Percentiles rank a stretch among this genome's conserved stretches.
phyloP scores from a whole-genome alignment of 2,888 invertebrate genomes.

The Tribolium freemani region DNA sequence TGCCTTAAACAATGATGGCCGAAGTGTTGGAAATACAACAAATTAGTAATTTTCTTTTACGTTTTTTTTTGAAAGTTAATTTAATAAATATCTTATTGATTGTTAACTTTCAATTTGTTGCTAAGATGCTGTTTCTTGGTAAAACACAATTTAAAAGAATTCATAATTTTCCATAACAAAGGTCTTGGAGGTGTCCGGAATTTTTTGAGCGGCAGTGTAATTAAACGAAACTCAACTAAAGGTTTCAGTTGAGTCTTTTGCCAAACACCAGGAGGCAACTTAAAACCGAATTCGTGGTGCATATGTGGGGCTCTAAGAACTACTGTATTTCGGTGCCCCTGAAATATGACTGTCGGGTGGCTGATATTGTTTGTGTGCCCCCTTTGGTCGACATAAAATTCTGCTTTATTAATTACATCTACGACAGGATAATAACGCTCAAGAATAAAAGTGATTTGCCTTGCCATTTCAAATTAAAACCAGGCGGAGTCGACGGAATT shows the following conservation, averaged over 20 bases:
- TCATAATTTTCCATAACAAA: too few species aligned
- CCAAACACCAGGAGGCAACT: conserved; percentile 69
- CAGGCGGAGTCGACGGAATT: conserved; percentile 36
- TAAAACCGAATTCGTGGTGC: conserved; percentile 69
- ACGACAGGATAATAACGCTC: conserved; percentile 69
- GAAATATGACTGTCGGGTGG: conserved; percentile 70
- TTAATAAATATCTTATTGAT: too few species aligned
- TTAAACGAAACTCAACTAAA: neutral
- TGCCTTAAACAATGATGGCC: too few species aligned
- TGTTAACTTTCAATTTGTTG: too few species aligned
- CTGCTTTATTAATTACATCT: conserved; percentile 74
- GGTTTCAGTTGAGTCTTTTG: conserved; percentile 70
- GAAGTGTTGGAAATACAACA: too few species aligned
- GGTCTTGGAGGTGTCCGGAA: too few species aligned
- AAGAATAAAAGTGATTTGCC: conserved; percentile 68
- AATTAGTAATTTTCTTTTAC: too few species aligned
- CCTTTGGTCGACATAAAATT: conserved; percentile 71
- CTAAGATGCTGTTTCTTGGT: too few species aligned
- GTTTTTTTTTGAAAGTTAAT: too few species aligned
- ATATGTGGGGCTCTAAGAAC: conserved; percentile 73
- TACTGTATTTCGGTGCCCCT: conserved; percentile 71
- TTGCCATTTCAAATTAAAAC: conserved; percentile 66
- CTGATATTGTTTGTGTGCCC: conserved; percentile 69
- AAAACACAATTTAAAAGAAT: too few species aligned
- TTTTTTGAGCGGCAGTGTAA: too few species aligned